Base-by-base conservation (phyloP, 2,888 invertebrate species). In the Aporophyla lueneburgensis region DNA sequence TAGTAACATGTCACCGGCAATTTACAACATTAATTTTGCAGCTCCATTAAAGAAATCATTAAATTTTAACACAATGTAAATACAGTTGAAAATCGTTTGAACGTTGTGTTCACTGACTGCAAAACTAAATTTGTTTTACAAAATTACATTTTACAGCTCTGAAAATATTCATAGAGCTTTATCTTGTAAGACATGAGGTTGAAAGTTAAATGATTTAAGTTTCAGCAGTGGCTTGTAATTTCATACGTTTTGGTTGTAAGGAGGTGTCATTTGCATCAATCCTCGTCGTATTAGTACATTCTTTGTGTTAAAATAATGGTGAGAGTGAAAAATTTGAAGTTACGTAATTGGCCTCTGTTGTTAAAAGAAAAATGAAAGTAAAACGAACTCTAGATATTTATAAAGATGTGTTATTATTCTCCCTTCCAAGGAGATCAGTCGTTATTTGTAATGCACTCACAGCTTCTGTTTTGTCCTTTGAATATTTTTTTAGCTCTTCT, bases 231-330 rank as follows among this genome's bases (percentile, higher is more conserved):
- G 19, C 7, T 58, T 4, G 21, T 10, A 33, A 10, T 46, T 6
- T n/a, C 4, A 16, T 21, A n/a, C 27, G 7, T 58, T 74, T 66
- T 56, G 12, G 84, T 86, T 90, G 88, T 90, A 91, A 91, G 93
- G 88, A 92, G 90, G 92, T 95, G 96, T 95, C 95, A 93, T 95
- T 95, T 95, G 94, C 96, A 96, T 95, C 92, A 93, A 94, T 95
- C 94, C 91, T 91, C 91, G 95, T 95, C 94, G 92, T 89, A 93
- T 94, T 94, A 94, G 92, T 90, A 93, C 92, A 95, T 95, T 93
- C 93, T 92, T 93, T 86, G 87, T 91, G 89, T 91, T 91, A 89
- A 90, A 92, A 92, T 92, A 93, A 93, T 91, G 90, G 88, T 85
- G 77, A 87, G 87, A 83, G 86, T 91, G 90, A 92, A 89, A 89